Base-by-base conservation (phyloP, 2,797 vertebrate species). In the Tachyglossus aculeatus region DNA sequence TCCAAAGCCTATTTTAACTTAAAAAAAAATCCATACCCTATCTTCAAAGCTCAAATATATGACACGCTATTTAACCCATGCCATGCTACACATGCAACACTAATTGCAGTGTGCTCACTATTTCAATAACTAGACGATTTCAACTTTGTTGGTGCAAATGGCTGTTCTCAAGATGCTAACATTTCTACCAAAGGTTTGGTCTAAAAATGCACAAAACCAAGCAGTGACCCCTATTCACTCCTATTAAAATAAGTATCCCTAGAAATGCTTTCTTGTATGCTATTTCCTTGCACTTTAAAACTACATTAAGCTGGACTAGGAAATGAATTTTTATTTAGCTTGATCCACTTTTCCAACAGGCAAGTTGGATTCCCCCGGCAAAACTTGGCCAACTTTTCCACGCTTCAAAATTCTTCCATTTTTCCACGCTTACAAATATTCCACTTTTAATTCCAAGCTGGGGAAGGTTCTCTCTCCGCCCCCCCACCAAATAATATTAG, bases 361-460 rank as follows among this genome's bases (percentile, higher is more conserved):
- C 1, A 36, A 3, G 0, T 0, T 5, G 5, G n/a, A n/a, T n/a
- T 15, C 14, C 37, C 54, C 45, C 45, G n/a, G n/a, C 2, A 13
- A 47, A 76, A 18, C 9, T 65, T 15, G 34, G 6, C 48, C 1
- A 19, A 6, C 5, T 41, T 55, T 37, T 25, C 29, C 21, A 24
- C 52, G 4, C 21, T n/a, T 19, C 11, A 41, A 44, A 7, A 6
- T 15, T 29, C 14, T 32, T 16, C 48, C 45, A 29, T 43, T 70
- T 32, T 48, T 5, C 11, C 9, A 59, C 55, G n/a, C 48, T 36
- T 4, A 27, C 2, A 2, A 1, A 53, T 53, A 67, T 58, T 32
- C 32, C 27, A 0, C 2, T 9, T 38, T 43, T 53, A 18, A 34
- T 0, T 64, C 18, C 25, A 27, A 10, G 9, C 3, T 0, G n/a